Evolutionary conservation across 2,797 vertebrate species (phyloP).

Genomic region (Poecilia picta): DNA sequence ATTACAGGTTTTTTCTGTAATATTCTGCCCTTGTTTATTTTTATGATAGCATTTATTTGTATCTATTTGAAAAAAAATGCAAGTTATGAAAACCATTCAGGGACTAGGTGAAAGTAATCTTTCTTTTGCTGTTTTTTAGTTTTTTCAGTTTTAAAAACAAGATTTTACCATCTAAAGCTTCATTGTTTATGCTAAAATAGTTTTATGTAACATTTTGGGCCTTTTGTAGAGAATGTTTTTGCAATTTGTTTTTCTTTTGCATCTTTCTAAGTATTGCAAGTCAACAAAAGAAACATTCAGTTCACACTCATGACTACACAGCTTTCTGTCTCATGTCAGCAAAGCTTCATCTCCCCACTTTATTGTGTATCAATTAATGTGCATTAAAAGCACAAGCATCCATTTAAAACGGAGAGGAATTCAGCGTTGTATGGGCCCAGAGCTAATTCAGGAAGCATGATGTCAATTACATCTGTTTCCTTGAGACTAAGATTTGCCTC

Average conservation of each 20-base stretch:
- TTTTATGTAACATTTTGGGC: not conserved
- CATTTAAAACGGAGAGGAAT: constrained; percentile 39
- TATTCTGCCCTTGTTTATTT: too few species aligned
- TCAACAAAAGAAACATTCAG: not conserved
- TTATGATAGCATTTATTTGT: not conserved
- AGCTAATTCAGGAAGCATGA: constrained; percentile 70
- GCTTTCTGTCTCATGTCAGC: not conserved
- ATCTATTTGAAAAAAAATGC: not conserved
- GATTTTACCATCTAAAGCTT: not conserved
- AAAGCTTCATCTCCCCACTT: not conserved
- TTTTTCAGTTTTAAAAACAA: too few species aligned
- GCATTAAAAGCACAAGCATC: not conserved
- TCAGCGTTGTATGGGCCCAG: constrained; percentile 24
- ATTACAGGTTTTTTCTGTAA: not conserved
- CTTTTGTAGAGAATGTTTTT: not conserved
- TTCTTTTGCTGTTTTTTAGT: not conserved
- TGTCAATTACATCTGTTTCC: constrained; percentile 58
- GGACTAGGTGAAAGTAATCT: not conserved
- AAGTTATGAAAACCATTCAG: not conserved
- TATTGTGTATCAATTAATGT: not conserved
- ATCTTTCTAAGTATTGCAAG: not conserved
- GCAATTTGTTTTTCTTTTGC: not conserved
- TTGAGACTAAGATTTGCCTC: constrained; percentile 17
- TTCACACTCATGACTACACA: not conserved
- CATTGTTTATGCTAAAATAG: not conserved